Conservation (phyloP, 2,797 vertebrate species). For the Cossypha dichroa region DNA sequence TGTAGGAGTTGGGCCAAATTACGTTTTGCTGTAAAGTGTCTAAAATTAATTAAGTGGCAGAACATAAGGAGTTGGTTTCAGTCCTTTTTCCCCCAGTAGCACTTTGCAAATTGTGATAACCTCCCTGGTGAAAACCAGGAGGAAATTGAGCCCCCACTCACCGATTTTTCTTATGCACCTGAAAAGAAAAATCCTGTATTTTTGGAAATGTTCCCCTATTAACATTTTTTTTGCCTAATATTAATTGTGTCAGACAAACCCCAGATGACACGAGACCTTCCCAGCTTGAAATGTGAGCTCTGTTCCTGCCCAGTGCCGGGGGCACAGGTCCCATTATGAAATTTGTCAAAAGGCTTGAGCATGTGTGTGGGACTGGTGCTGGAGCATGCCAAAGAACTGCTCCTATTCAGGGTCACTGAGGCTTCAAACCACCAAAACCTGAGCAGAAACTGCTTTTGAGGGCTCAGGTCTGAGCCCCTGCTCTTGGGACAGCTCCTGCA, state of each 20-base stretch:
- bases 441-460: neutral
- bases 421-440: neutral
- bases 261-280: fast-evolving
- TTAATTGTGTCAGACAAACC: neutral
- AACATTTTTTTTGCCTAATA: neutral
- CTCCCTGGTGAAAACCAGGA: neutral
- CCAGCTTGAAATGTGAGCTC: neutral
- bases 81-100: neutral
- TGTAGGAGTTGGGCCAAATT: neutral
- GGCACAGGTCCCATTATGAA: neutral
- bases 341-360: neutral
- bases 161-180: neutral
- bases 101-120: neutral
- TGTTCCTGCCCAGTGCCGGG: neutral
- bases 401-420: neutral
- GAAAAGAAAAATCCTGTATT: neutral
- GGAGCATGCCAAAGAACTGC: neutral
- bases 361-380: fast-evolving
- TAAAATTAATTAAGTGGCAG: slow-evolving; percentile 11
- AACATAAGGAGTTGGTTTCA: neutral
- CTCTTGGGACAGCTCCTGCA: neutral
- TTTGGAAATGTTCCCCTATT: neutral
- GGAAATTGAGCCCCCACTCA: neutral
- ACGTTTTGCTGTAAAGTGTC: neutral
- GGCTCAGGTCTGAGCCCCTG: neutral